Evolutionary conservation across 2,888 invertebrate genomes (phyloP), one percentile per base, ranked within the genome.

Genomic region (Bedellia somnulentella): DNA sequence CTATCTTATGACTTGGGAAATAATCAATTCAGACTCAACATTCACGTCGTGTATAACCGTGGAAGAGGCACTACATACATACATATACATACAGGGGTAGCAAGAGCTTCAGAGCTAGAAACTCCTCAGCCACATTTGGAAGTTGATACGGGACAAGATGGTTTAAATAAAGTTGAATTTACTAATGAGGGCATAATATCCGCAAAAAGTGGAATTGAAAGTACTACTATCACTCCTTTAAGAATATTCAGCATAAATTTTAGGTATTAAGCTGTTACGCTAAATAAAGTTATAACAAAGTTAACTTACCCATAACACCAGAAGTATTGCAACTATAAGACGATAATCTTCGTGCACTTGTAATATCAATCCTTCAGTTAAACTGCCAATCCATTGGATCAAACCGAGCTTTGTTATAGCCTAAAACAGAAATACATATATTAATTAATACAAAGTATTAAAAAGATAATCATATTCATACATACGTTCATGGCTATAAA

Each of bases 381-480:
- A 75, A 8, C 80, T 79, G 2, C 93, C 93, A 38, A 94, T 90
- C 81, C 83, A 91, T 30, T 83, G 80, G 21, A 94, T 89, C 2
- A 94, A 64, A 0, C 92, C 91, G 14, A 94, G 59, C 43, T 85
- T 83, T 0, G 89, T 81, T 3, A 94, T 63, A 0, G 89, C 90
- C 86, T 89, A 57, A 0, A 47, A 43, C 6, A 42, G 15, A 3
- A 30, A 17, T n/a, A 25, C 9, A 5, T n/a, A 3, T 14, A n/a
- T 25, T 25, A 25, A 3, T 10, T n/a, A 12, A 9, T 10, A 10
- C 6, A 6, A 6, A 24, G 5, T n/a, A n/a, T n/a, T n/a, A 24
- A 4, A 23, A 23, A 4, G 12, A 12, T 6, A 2, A 10, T 24
- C 12, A 2, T 5, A 10, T 3, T 24, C 3, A n/a, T 24, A 3